Base-by-base conservation (phyloP, 2,797 vertebrate species). In the Ambastaia sidthimunki region DNA sequence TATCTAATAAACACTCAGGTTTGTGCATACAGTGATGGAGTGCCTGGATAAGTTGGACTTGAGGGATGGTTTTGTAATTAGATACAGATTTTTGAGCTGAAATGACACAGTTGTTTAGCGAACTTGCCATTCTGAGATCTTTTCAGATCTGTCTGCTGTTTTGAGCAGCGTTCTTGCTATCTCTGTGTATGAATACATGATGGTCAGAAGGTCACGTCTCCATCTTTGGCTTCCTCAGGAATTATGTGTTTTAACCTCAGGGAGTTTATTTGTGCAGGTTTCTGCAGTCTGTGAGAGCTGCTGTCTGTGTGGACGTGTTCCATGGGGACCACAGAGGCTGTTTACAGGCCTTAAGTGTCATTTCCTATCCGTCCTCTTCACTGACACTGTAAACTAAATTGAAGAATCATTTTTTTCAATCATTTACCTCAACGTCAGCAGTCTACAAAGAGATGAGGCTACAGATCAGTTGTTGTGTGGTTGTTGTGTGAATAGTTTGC, bases 241-340 rank as follows among this genome's bases (percentile, higher is more conserved):
- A 16, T 37, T 19, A 66, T 71, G 34, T 23, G 54, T 54, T 74
- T 74, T 68, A 66, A 72, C 60, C 84, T 81, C 44, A 72, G 75
- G 79, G 78, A 83, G 54, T 82, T 78, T 82, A 73, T 77, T 67
- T 68, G 54, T 76, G 75, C 69, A 55, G 47, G 52, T 73, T 67
- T 73, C 57, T 48, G 4, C 10, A 63, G 55, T 71, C 34, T 55
- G 25, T 66, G 48, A 74, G 54, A 60, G 79, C 72, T 34, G 65
- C 41, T 28, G 12, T 28, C 34, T 23, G n/a, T 59, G 68, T 71
- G 57, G 74, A 82, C 74, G 57, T 10, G 52, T 52, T 50, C 81
- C 70, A 28, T 19, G 7, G 80, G 80, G 80, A 76, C 34, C 12
- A 2, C 9, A 1, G 13, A 73, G 48, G 62, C 50, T 67, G 78